Evolutionary conservation across 1,140 invertebrate genomes (phyloP).

Genomic region (Drosophila kepulauana): DNA sequence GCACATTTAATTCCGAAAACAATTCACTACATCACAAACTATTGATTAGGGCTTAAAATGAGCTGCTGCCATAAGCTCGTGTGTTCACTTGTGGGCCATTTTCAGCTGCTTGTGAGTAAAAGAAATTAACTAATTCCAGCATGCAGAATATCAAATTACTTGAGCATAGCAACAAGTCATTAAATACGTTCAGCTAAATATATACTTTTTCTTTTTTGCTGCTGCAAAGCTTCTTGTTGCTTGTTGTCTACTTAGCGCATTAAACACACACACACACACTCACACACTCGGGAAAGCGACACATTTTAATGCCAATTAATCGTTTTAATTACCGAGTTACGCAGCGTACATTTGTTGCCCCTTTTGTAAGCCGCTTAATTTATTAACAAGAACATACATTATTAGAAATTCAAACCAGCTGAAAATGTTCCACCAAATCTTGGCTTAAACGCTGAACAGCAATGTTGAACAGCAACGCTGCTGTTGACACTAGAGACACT

Average conservation of each 20-base stretch:
- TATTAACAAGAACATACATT: conserved; percentile 46
- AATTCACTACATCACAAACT: neutral
- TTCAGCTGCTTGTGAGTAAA: neutral
- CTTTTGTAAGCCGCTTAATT: conserved; percentile 48
- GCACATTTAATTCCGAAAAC: too few relatives aligned
- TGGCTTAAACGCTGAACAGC: conserved; percentile 45
- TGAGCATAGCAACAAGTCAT: conserved; percentile 41
- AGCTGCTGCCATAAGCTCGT: neutral
- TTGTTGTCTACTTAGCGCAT: conserved; percentile 8
- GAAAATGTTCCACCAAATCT: conserved; percentile 26
- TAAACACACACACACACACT: neutral
- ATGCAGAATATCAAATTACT: conserved; percentile 13
- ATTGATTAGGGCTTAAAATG: neutral
- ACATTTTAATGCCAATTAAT: conserved; percentile 52
- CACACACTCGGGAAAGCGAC: conserved; percentile 4
- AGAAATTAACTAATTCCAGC: conserved; percentile 31
- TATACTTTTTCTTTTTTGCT: neutral
- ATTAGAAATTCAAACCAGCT: conserved; percentile 33
- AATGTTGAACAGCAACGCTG: neutral
- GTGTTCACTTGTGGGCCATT: neutral
- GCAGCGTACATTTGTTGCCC: neutral
- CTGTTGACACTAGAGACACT: conserved; percentile 32
- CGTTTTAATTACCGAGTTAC: conserved; percentile 49
- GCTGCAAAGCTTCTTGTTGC: neutral
- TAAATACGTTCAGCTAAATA: conserved; percentile 35